These are phyloP conservation scores for Pogonognathellus flavescens DNA, from an alignment of 1,140 invertebrate genomes.

Conservation along the genomic window DNA sequence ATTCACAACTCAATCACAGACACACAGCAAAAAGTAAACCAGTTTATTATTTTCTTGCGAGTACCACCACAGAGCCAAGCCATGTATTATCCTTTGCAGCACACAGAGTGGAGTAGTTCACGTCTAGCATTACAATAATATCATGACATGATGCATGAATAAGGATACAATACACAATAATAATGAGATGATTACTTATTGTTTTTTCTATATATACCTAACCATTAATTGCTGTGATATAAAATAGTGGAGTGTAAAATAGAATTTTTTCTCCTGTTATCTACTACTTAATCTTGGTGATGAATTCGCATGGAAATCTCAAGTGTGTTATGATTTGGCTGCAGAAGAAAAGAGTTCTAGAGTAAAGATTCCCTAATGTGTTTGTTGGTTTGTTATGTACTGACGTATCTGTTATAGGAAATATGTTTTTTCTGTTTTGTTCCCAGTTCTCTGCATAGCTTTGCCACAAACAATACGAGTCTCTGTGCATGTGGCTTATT, in stretches of 20 bases:
- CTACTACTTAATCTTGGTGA: slow-evolving; percentile 22
- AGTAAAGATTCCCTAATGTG: neutral
- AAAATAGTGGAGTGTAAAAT: neutral
- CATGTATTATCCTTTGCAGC: too few relatives aligned
- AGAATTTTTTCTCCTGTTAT: neutral
- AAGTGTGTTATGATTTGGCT: neutral
- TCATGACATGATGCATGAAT: too few relatives aligned
- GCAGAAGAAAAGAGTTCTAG: neutral
- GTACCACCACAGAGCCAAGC: too few relatives aligned
- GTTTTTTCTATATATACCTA: neutral
- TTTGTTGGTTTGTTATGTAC: neutral
- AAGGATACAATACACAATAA: slow-evolving; percentile 19
- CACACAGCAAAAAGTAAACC: neutral
- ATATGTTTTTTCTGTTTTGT: slow-evolving; percentile 17
- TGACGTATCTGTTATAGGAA: slow-evolving; percentile 10
- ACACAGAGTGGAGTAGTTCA: too few relatives aligned
- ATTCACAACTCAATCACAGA: too few relatives aligned
- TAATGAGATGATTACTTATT: slow-evolving; percentile 18
- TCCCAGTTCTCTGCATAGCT: neutral
- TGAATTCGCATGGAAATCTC: slow-evolving; percentile 35
- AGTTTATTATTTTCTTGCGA: neutral
- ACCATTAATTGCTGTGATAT: neutral
- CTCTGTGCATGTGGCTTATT: neutral
- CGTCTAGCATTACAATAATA: too few relatives aligned
- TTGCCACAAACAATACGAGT: neutral